Percentiles rank a stretch among this genome's conserved stretches.
Evolutionary conservation across 2,797 vertebrate genomes (phyloP).

Genomic region (Anomalospiza imberbis): DNA sequence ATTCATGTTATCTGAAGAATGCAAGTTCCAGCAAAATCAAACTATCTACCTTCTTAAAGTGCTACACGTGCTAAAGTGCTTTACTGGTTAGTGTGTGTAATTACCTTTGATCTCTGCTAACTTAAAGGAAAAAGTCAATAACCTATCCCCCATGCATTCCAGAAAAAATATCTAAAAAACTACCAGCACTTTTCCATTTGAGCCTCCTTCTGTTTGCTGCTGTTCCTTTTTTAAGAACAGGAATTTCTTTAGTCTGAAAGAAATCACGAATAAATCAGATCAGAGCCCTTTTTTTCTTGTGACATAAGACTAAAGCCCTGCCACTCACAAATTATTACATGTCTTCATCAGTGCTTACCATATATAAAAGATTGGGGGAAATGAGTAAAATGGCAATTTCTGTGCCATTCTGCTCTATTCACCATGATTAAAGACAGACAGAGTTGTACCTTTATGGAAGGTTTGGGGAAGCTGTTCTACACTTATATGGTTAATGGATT

Average conservation of each 20-base stretch:
- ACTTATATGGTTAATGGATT: background rate
- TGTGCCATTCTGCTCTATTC: background rate
- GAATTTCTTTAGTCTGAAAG: background rate
- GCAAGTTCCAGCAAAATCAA: background rate
- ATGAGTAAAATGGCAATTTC: background rate
- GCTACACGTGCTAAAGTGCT: background rate
- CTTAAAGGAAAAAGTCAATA: background rate
- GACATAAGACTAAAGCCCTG: background rate
- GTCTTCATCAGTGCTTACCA: background rate
- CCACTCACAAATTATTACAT: background rate
- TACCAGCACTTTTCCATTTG: background rate
- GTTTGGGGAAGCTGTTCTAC: background rate
- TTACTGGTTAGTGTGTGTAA: background rate
- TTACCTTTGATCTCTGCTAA: background rate
- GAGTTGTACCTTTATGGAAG: background rate
- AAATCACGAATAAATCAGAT: background rate
- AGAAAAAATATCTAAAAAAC: background rate
- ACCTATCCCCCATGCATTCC: background rate
- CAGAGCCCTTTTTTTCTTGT: background rate
- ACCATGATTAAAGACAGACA: background rate
- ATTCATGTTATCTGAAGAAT: constrained; percentile 3
- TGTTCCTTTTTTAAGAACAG: background rate
- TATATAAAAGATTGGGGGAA: background rate
- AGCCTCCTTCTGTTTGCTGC: background rate
- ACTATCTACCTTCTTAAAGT: background rate